Evolutionary conservation across 2,113 vertebrate species (phyloP).

Genomic region (Xerus inauris): DNA sequence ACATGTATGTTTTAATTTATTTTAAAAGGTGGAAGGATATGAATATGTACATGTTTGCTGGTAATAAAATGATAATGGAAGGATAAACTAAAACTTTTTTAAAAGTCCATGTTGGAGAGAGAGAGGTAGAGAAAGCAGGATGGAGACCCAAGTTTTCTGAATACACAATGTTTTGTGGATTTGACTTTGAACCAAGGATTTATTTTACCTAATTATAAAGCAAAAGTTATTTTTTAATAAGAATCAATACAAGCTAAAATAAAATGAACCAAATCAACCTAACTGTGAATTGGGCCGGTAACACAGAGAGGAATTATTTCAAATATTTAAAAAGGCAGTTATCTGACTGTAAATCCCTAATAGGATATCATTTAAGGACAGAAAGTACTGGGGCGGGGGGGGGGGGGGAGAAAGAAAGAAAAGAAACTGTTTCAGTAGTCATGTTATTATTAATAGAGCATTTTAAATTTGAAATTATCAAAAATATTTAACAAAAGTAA

Average conservation of each 20-base stretch:
- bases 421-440: neutral
- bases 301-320: neutral
- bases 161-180: neutral
- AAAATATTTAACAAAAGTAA: neutral
- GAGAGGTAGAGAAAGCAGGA: neutral
- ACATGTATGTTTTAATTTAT: neutral
- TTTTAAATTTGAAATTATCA: slow-evolving; percentile 27
- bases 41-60: neutral
- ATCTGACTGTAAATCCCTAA: neutral
- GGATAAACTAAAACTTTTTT: neutral
- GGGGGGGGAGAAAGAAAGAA: neutral
- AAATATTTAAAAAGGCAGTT: neutral
- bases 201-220: slow-evolving; percentile 1
- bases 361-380: neutral
- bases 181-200: neutral
- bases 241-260: neutral
- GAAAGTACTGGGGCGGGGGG: neutral
- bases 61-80: neutral
- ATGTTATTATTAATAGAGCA: neutral
- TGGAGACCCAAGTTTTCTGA: neutral
- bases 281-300: neutral
- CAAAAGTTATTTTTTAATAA: slow-evolving; percentile 37
- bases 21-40: neutral
- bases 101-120: neutral
- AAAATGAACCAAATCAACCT: neutral